Evolutionary conservation across 2,113 vertebrate genomes (phyloP).

Genomic region (Nanorana parkeri): DNA sequence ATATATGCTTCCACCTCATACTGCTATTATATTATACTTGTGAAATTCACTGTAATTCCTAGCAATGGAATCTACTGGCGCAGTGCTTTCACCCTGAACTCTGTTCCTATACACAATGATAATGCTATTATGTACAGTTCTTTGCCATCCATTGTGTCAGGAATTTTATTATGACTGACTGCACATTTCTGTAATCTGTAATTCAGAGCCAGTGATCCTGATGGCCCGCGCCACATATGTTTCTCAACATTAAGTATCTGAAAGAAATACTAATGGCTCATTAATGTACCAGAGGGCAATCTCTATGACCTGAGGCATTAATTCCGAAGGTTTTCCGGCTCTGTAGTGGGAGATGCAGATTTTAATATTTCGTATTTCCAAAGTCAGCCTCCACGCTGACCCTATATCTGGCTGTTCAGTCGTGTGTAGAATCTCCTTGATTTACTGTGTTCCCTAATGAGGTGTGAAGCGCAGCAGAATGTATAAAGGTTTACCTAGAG

Average conservation of each 20-base stretch:
- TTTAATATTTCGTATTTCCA: slow-evolving; percentile 11
- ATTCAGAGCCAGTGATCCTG: slow-evolving; percentile 32
- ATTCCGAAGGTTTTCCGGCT: neutral
- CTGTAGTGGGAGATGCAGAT: neutral
- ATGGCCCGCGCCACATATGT: neutral
- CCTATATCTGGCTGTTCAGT: slow-evolving; percentile 23
- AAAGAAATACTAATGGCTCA: slow-evolving; percentile 33
- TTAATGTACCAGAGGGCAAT: slow-evolving; percentile 19
- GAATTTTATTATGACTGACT: slow-evolving; percentile 4
- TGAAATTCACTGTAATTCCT: neutral
- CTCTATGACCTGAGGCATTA: slow-evolving; percentile 5
- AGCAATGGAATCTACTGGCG: neutral
- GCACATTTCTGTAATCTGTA: slow-evolving; percentile 34
- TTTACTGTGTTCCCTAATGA: slow-evolving; percentile 24
- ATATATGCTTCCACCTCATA: too few species aligned
- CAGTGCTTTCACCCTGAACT: neutral
- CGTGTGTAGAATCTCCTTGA: slow-evolving; percentile 32
- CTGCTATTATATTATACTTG: neutral
- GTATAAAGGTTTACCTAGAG: slow-evolving; percentile 44
- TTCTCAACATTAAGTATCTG: slow-evolving; percentile 5
- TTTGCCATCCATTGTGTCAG: slow-evolving; percentile 5
- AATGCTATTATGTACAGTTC: neutral
- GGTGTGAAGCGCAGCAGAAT: slow-evolving; percentile 9
- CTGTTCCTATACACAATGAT: neutral
- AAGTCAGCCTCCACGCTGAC: slow-evolving; percentile 28